Evolutionary conservation across 2,113 vertebrate species (phyloP).

Genomic region (Piprites chloris): DNA sequence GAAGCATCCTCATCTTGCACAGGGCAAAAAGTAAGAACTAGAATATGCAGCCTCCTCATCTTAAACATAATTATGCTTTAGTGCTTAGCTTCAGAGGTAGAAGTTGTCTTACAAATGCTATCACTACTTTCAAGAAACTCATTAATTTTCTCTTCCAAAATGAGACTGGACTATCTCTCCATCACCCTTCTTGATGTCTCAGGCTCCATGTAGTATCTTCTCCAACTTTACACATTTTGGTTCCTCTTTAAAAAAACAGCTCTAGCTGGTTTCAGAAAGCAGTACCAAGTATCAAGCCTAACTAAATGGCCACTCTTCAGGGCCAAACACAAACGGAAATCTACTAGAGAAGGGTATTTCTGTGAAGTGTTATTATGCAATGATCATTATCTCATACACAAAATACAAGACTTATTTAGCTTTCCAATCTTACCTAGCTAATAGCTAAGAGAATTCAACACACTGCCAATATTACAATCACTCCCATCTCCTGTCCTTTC

Average conservation of each 20-base stretch:
- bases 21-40: neutral
- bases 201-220: neutral
- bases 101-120: neutral
- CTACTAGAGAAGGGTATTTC: neutral
- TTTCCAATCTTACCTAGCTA: neutral
- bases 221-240: neutral
- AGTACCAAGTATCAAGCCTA: neutral
- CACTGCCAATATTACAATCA: neutral
- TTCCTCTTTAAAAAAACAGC: neutral
- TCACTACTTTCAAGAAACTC: neutral
- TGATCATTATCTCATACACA: neutral
- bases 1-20: neutral
- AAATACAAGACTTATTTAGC: neutral
- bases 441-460: neutral
- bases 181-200: neutral
- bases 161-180: neutral
- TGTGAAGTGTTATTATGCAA: neutral
- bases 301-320: neutral
- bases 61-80: neutral
- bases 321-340: neutral
- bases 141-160: neutral
- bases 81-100: neutral
- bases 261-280: neutral
- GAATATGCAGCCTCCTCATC: neutral
- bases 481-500: neutral